These are phyloP conservation scores for Poecilobothrus nobilitatus DNA, from an alignment of 2,888 invertebrate species.

Conservation along the genomic window DNA sequence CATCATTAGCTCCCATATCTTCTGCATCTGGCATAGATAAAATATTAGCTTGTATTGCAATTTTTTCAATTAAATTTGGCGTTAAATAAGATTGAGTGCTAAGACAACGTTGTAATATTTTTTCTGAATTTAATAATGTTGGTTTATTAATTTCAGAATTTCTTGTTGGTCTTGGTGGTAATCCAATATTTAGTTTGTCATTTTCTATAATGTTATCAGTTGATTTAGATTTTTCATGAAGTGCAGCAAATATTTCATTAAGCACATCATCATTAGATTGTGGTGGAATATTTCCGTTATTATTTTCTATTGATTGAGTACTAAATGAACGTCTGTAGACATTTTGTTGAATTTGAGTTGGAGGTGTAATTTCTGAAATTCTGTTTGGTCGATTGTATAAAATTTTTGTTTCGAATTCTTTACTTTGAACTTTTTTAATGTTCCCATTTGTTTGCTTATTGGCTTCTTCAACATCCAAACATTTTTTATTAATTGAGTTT, in stretches of 20 bases:
- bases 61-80: constrained; percentile 22
- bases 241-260: background rate
- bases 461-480: no score
- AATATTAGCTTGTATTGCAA: constrained; percentile 20
- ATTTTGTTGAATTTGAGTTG: constrained; percentile 15
- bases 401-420: background rate
- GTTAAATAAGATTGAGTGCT: constrained; percentile 24
- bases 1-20: constrained; percentile 20
- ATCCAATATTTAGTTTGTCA: constrained; percentile 7
- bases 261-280: background rate
- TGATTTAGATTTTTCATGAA: constrained; percentile 4
- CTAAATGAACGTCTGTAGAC: constrained; percentile 2
- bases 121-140: constrained; percentile 18
- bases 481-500: background rate
- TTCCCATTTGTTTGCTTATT: no score
- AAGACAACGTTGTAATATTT: constrained; percentile 18
- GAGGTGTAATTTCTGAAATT: background rate
- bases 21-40: constrained; percentile 18
- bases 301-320: background rate
- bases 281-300: background rate
- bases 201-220: constrained; percentile 10
- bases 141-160: constrained; percentile 13
- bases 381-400: background rate
- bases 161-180: constrained; percentile 8
- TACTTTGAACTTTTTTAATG: background rate